Conservation (phyloP, 2,888 invertebrate genomes). For the Synergus umbraculus region DNA sequence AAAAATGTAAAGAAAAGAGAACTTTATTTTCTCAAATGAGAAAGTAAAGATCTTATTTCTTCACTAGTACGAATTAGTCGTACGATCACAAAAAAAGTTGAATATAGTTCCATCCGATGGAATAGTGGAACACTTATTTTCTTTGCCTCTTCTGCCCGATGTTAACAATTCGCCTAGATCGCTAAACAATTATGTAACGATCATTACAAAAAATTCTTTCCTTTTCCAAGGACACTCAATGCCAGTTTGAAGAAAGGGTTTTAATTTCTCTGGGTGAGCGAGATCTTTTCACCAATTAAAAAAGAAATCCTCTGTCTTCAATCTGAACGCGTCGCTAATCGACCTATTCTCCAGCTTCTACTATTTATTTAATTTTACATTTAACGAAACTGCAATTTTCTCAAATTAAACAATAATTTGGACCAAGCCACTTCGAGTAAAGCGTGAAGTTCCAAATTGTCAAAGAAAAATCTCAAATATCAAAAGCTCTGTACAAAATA, state of each 20-base stretch:
- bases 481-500: conserved; percentile 41
- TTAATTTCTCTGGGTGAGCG: neutral
- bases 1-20: conserved; percentile 18
- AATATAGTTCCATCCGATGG: conserved; percentile 19
- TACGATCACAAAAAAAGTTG: conserved; percentile 22
- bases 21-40: conserved; percentile 30
- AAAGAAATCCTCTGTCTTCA: conserved; percentile 19
- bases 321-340: conserved; percentile 21
- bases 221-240: neutral
- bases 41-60: conserved; percentile 24
- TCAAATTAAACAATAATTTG: conserved; percentile 27
- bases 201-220: conserved; percentile 3
- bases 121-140: conserved; percentile 1
- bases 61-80: conserved; percentile 25
- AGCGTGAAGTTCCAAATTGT: conserved; percentile 38
- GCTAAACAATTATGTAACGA: neutral
- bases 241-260: conserved; percentile 14
- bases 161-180: conserved; percentile 19
- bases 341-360: conserved; percentile 8
- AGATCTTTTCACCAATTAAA: neutral
- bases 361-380: conserved; percentile 24
- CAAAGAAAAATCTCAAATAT: conserved; percentile 39
- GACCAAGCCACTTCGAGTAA: conserved; percentile 4
- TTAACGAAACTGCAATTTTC: conserved; percentile 7
- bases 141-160: conserved; percentile 8